phyloP scores from a whole-genome alignment of 2,888 invertebrate species.

The Nemurella pictetii region DNA sequence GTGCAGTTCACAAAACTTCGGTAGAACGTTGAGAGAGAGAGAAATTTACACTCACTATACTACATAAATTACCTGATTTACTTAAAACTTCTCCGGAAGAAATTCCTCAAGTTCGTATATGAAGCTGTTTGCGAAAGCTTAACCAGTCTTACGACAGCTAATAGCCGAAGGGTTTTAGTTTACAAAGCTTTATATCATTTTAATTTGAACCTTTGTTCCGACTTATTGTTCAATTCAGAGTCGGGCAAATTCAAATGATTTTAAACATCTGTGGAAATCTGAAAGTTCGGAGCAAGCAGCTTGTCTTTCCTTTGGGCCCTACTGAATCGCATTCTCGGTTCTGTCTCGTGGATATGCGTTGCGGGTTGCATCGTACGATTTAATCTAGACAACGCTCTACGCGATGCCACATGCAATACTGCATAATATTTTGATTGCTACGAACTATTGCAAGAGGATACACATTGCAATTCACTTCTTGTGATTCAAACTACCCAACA shows the following conservation, averaged over 20 bases:
- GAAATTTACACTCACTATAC: background rate
- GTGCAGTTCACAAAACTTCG: background rate
- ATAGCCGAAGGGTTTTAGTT: conserved; percentile 10
- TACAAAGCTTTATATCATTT: conserved; percentile 19
- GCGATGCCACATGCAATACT: too few species aligned
- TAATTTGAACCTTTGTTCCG: conserved; percentile 27
- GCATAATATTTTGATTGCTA: background rate
- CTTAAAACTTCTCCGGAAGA: background rate
- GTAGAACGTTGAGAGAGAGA: background rate
- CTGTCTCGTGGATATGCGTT: background rate
- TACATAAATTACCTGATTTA: background rate
- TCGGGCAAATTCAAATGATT: conserved; percentile 18
- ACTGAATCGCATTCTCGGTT: background rate
- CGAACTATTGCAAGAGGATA: background rate
- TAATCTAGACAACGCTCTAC: background rate
- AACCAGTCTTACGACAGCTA: conserved; percentile 1
- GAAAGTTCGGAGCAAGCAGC: conserved; percentile 3
- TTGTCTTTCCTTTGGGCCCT: background rate
- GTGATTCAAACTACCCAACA: background rate
- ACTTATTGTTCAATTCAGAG: conserved; percentile 7
- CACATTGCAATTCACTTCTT: background rate
- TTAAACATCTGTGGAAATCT: conserved; percentile 17
- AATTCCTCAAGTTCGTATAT: background rate
- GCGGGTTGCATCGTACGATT: background rate
- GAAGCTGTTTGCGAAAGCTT: background rate